These are phyloP conservation scores for Thryonomys swinderianus DNA, from an alignment of 2,113 vertebrate genomes.

Conservation along the genomic window DNA sequence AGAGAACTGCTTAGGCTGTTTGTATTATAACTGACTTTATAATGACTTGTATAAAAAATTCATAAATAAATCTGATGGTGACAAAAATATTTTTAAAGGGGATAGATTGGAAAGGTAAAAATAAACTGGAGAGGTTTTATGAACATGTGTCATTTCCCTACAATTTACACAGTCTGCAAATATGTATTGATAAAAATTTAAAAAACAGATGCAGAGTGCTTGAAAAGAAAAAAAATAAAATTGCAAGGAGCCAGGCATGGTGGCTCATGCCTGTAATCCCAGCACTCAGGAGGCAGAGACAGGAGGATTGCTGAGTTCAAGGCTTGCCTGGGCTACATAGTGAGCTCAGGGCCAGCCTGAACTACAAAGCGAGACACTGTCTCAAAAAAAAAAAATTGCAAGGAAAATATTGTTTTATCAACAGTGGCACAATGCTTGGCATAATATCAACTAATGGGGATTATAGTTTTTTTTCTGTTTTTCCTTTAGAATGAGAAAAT, in stretches of 20 bases:
- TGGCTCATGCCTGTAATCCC: too few species aligned
- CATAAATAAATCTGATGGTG: too few species aligned
- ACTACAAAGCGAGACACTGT: too few species aligned
- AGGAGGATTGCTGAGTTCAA: too few species aligned
- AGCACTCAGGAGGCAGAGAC: too few species aligned
- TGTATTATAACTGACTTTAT: not conserved
- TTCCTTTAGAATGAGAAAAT: not conserved
- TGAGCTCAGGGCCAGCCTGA: too few species aligned
- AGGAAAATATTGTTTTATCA: not conserved
- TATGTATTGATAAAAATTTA: not conserved
- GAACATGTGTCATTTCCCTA: not conserved
- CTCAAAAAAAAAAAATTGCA: not conserved
- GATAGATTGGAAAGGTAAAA: not conserved
- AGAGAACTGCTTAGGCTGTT: not conserved
- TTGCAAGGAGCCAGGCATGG: too few species aligned
- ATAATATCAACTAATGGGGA: not conserved
- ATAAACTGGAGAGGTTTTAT: not conserved
- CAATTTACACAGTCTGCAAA: not conserved
- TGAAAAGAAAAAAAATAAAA: not conserved
- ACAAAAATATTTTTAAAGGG: too few species aligned
- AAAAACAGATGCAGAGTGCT: not conserved
- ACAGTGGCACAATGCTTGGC: not conserved
- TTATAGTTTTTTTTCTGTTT: not conserved
- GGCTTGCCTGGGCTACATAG: too few species aligned
- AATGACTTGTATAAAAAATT: not conserved